A percentile compares a stretch with the other conserved stretches of the same genome.
Evolutionary conservation across 2,888 invertebrate genomes (phyloP).

Genomic region (Aethes cnicana): DNA sequence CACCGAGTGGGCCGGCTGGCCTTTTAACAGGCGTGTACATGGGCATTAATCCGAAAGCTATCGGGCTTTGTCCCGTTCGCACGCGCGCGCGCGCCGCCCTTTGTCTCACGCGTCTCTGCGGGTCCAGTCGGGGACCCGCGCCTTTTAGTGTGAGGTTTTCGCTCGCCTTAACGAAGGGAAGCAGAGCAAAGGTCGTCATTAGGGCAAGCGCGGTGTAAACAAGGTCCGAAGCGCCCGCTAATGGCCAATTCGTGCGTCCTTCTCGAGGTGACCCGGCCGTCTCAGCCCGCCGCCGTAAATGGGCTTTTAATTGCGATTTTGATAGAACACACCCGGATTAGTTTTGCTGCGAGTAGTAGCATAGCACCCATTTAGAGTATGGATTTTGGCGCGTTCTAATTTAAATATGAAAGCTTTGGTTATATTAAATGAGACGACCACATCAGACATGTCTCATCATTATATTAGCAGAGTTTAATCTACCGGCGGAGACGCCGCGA

Average conservation of each 20-base stretch:
- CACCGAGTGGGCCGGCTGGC: constrained; percentile 74
- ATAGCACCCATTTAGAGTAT: constrained; percentile 8
- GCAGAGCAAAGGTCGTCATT: constrained; percentile 83
- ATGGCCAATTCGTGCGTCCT: constrained; percentile 82
- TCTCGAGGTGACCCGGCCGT: constrained; percentile 77
- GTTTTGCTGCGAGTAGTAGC: constrained; percentile 51
- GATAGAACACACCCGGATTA: constrained; percentile 73
- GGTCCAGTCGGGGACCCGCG: constrained; percentile 74
- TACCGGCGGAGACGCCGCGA: constrained; percentile 51
- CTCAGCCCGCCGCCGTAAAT: constrained; percentile 71
- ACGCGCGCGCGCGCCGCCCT: constrained; percentile 50
- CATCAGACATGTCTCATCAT: constrained; percentile 26
- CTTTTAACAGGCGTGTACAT: constrained; percentile 81
- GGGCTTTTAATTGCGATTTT: constrained; percentile 81
- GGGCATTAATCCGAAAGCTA: constrained; percentile 81
- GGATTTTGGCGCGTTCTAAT: background rate
- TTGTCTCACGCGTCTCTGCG: constrained; percentile 69
- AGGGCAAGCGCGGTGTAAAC: constrained; percentile 83
- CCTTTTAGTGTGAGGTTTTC: constrained; percentile 82
- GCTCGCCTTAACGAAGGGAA: constrained; percentile 83
- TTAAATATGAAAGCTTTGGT: background rate
- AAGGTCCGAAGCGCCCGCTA: constrained; percentile 82
- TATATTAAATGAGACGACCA: constrained; percentile 4
- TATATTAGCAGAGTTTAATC: constrained; percentile 39
- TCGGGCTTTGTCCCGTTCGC: constrained; percentile 73